Conservation (phyloP, 2,797 vertebrate genomes). For the Labroides dimidiatus region DNA sequence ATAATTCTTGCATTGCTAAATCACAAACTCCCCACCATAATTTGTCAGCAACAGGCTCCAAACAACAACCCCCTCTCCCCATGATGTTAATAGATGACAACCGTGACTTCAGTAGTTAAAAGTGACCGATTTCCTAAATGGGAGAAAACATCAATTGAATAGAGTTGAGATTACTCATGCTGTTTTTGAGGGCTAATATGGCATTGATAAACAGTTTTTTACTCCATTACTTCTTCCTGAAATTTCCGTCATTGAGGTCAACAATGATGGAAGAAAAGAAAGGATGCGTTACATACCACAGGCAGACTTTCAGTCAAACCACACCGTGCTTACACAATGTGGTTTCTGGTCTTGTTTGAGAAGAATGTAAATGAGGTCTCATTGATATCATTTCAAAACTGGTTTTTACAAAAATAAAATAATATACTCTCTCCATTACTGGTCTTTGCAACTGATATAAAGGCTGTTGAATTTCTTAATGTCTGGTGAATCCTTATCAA, state of each 20-base stretch:
- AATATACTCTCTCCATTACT: constrained; percentile 62
- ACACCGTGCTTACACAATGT: constrained; percentile 9
- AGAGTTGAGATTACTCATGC: constrained; percentile 8
- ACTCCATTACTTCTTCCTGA: constrained; percentile 11
- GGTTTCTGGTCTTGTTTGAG: constrained; percentile 38
- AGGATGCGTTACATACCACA: neutral
- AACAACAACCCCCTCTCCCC: neutral
- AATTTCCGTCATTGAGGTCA: constrained; percentile 27
- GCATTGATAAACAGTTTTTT: constrained; percentile 28
- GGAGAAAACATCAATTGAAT: neutral
- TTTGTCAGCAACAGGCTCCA: constrained; percentile 4
- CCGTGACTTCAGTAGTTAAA: neutral
- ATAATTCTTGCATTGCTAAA: neutral
- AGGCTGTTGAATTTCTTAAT: neutral
- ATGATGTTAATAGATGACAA: constrained; percentile 11
- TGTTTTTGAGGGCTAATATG: constrained; percentile 40
- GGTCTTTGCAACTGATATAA: constrained; percentile 7
- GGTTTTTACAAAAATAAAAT: constrained; percentile 81
- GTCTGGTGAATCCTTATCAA: neutral
- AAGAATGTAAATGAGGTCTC: constrained; percentile 39
- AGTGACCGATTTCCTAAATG: neutral
- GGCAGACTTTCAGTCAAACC: constrained; percentile 12
- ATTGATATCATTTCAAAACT: constrained; percentile 69
- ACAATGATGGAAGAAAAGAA: constrained; percentile 9
- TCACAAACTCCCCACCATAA: constrained; percentile 10